Conservation (phyloP, 2,113 vertebrate species). For the Phyllopteryx taeniolatus region DNA sequence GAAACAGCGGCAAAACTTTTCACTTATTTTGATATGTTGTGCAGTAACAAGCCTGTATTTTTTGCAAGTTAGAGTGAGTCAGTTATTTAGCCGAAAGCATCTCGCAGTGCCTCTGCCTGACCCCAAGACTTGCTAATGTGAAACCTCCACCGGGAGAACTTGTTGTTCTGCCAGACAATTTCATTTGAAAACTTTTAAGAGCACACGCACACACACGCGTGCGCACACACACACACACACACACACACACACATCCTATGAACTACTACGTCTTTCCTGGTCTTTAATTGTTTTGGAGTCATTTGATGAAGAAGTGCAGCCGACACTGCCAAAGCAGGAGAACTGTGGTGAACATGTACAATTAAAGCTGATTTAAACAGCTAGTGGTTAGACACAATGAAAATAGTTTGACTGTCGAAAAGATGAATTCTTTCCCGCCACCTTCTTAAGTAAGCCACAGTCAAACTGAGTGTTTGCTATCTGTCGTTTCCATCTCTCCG, state of each 20-base stretch:
- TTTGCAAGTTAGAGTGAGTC: neutral
- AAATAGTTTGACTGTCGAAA: neutral
- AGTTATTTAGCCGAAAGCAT: constrained; percentile 5
- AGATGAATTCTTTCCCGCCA: neutral
- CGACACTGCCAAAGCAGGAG: neutral
- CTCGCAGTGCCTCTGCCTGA: neutral
- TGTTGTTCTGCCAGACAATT: neutral
- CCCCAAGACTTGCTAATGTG: constrained; percentile 1
- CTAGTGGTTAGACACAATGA: neutral
- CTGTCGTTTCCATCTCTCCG: constrained; percentile 53
- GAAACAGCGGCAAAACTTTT: neutral
- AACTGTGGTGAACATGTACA: neutral
- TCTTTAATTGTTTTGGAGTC: constrained; percentile 2
- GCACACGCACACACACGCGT: neutral
- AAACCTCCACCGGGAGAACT: neutral
- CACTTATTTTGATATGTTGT: neutral
- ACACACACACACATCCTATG: neutral
- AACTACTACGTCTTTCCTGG: neutral
- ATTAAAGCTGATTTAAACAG: neutral
- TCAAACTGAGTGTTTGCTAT: neutral
- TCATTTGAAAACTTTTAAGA: neutral
- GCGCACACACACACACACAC: neutral
- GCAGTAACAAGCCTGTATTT: neutral
- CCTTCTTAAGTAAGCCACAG: neutral
- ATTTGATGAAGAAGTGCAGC: neutral